A percentile compares a stretch with the other conserved stretches of the same genome.
phyloP scores from a whole-genome alignment of 2,113 vertebrate species.

The Pelmatolapia mariae region DNA sequence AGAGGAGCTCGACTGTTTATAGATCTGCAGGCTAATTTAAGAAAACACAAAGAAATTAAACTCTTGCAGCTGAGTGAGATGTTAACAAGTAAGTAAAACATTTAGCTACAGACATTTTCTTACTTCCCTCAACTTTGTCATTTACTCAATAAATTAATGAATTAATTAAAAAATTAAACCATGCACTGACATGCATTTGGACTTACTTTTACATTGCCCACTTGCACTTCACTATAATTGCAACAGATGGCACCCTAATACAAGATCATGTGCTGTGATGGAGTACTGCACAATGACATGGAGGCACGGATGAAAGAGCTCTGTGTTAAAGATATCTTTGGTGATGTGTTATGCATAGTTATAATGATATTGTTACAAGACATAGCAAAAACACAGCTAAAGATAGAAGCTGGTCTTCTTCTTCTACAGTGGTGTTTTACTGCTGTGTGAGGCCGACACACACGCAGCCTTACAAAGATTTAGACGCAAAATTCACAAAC shows the following conservation, averaged over 20 bases:
- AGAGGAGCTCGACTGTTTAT: not conserved
- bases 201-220: not conserved
- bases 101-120: not conserved
- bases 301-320: not conserved
- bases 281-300: not conserved
- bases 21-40: not conserved
- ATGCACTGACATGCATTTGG: not conserved
- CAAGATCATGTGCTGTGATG: not conserved
- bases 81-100: not conserved
- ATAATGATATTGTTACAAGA: not conserved
- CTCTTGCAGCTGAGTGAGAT: not conserved
- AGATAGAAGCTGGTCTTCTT: not conserved
- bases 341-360: not conserved
- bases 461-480: not conserved
- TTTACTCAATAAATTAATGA: not conserved
- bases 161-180: not conserved
- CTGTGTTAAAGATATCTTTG: not conserved
- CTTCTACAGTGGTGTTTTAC: not conserved
- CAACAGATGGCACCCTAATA: slow-evolving; percentile 38
- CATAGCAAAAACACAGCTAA: not conserved
- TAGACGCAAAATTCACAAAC: not conserved
- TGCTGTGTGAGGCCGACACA: not conserved
- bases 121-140: not conserved
- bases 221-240: not conserved
- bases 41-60: not conserved